Conservation (phyloP, 2,888 invertebrate genomes). For the Zonitis immaculata region DNA sequence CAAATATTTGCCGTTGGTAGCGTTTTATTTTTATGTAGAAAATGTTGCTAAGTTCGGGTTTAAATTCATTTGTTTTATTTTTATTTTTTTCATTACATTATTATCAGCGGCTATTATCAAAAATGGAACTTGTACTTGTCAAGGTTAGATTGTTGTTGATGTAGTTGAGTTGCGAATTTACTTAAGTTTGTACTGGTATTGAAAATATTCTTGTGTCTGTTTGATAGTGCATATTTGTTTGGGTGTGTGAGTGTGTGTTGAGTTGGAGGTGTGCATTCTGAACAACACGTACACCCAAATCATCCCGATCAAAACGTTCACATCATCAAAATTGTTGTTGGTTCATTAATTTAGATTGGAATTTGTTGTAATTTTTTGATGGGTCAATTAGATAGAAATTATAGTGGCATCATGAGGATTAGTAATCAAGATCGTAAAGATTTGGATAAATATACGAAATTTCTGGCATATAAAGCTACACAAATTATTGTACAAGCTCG, state of each 20-base stretch:
- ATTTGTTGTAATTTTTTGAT: no score
- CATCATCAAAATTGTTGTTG: no score
- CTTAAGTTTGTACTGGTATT: no score
- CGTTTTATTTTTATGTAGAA: background rate
- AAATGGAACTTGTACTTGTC: slow-evolving; percentile 11
- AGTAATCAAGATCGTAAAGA: slow-evolving; percentile 66
- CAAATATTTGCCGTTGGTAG: slow-evolving; percentile 8
- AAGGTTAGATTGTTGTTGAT: slow-evolving; percentile 9
- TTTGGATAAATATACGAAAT: slow-evolving; percentile 85
- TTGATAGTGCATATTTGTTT: background rate
- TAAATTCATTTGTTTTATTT: slow-evolving; percentile 14
- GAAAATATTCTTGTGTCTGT: no score
- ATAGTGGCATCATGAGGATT: slow-evolving; percentile 40
- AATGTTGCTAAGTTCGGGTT: slow-evolving; percentile 14
- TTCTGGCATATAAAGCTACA: slow-evolving; percentile 79
- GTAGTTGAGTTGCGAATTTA: no score
- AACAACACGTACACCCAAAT: background rate
- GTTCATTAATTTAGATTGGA: no score
- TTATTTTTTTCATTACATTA: slow-evolving; percentile 4
- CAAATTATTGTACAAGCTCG: slow-evolving; percentile 92
- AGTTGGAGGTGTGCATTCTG: background rate
- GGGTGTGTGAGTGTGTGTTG: background rate
- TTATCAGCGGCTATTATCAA: background rate
- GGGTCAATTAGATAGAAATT: background rate
- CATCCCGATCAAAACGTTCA: no score